These are phyloP conservation scores for Helicoverpa zea DNA, from an alignment of 1,140 invertebrate species.

Conservation along the genomic window DNA sequence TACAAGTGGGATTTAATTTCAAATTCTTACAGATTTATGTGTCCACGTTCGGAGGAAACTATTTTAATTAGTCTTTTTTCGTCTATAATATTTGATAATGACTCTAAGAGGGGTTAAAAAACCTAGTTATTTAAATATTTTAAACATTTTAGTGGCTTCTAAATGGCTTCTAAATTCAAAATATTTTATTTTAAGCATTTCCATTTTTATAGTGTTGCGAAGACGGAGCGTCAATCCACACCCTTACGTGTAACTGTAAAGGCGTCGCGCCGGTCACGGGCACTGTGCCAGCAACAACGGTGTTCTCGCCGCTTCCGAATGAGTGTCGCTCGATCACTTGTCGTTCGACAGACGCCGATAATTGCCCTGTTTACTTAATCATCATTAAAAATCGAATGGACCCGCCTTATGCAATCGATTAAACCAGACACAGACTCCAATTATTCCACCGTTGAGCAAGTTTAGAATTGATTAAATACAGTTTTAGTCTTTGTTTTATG, in stretches of 20 bases:
- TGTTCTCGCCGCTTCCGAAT: constrained; percentile 66
- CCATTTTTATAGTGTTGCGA: constrained; percentile 46
- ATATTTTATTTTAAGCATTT: constrained; percentile 45
- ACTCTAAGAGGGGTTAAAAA: constrained; percentile 30
- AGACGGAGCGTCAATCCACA: constrained; percentile 52
- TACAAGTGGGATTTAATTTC: constrained; percentile 42
- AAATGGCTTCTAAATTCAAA: constrained; percentile 26
- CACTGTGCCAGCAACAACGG: constrained; percentile 72
- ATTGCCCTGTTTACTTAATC: constrained; percentile 54
- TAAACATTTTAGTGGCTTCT: constrained; percentile 32
- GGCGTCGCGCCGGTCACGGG: constrained; percentile 68
- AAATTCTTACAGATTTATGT: constrained; percentile 42
- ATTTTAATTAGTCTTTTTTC: constrained; percentile 45
- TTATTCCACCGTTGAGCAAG: constrained; percentile 22
- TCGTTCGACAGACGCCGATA: constrained; percentile 66
- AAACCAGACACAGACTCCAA: constrained; percentile 20
- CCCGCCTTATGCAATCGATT: constrained; percentile 38
- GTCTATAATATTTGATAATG: constrained; percentile 28
- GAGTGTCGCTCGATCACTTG: constrained; percentile 65
- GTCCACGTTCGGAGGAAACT: constrained; percentile 31
- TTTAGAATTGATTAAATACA: constrained; percentile 34
- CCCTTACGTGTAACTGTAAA: constrained; percentile 65
- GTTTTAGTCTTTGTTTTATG: background rate
- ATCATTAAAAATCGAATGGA: constrained; percentile 40
- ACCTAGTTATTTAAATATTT: constrained; percentile 25